These are phyloP conservation scores for Heliconius hortense DNA, from an alignment of 2,888 invertebrate genomes.

Conservation along the genomic window DNA sequence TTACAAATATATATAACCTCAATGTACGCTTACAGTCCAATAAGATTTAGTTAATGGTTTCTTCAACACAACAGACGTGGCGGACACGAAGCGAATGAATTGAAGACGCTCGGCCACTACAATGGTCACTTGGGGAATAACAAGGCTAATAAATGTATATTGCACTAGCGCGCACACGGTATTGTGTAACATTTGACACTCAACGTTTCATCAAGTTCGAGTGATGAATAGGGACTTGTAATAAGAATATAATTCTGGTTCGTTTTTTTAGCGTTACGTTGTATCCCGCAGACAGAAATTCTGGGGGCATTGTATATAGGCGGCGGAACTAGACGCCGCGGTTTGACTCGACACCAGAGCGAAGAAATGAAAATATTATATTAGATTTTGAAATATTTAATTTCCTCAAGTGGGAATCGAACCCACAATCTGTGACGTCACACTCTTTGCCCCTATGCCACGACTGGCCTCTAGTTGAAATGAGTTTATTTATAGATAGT, in stretches of 20 bases:
- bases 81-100: constrained; percentile 34
- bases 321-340: too few species aligned
- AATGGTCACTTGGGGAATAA: constrained; percentile 42
- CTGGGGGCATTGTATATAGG: too few species aligned
- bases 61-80: constrained; percentile 32
- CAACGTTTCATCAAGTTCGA: constrained; percentile 27
- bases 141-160: constrained; percentile 43
- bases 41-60: constrained; percentile 36
- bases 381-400: too few species aligned
- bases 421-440: too few species aligned
- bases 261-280: too few species aligned
- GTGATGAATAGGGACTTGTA: constrained; percentile 1
- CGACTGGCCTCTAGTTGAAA: constrained; percentile 27
- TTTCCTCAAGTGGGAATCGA: too few species aligned
- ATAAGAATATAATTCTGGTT: constrained; percentile 15
- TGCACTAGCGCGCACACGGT: constrained; percentile 31
- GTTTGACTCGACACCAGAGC: too few species aligned
- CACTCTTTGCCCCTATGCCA: too few species aligned
- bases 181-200: constrained; percentile 38
- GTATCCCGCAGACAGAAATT: too few species aligned
- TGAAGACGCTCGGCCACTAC: constrained; percentile 38
- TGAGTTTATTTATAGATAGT: constrained; percentile 45
- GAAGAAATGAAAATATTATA: too few species aligned
- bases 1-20: not conserved
- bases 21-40: constrained; percentile 7